Evolutionary conservation across 2,888 invertebrate species (phyloP).

Genomic region (Capitulum mitella): DNA sequence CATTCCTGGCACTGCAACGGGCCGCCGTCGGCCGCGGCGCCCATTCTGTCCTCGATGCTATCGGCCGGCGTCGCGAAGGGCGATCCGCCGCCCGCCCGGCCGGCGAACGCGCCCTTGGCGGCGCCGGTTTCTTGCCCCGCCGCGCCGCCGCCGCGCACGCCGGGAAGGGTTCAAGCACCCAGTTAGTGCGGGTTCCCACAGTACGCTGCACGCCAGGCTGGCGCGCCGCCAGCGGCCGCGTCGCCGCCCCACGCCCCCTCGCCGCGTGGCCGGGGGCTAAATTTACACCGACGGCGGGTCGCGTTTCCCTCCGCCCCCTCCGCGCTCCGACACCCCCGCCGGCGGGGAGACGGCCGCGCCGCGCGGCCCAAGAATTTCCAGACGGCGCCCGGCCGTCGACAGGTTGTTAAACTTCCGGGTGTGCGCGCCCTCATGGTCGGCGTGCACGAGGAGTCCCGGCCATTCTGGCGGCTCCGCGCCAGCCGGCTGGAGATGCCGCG

Average conservation of each 20-base stretch:
- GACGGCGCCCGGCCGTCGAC: no score
- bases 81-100: not conserved
- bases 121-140: not conserved
- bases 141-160: not conserved
- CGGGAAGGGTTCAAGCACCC: slow-evolving; percentile 16
- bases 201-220: not conserved
- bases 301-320: not conserved
- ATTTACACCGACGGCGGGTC: slow-evolving; percentile 2
- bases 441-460: no score
- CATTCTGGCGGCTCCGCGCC: no score
- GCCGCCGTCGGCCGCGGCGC: not conserved
- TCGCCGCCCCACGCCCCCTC: not conserved
- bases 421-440: no score
- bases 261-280: not conserved
- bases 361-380: no score
- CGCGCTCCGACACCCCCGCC: not conserved
- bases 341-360: not conserved
- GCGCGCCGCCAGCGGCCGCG: not conserved
- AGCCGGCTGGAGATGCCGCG: no score
- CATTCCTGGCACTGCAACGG: not conserved
- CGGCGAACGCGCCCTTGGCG: not conserved
- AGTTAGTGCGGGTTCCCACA: slow-evolving; percentile 18
- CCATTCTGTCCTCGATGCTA: not conserved
- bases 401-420: no score
- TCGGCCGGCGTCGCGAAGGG: not conserved